Percentiles rank a stretch among this genome's conserved stretches.
Conservation (phyloP, 2,888 invertebrate genomes). For the Anticlea derivata region DNA sequence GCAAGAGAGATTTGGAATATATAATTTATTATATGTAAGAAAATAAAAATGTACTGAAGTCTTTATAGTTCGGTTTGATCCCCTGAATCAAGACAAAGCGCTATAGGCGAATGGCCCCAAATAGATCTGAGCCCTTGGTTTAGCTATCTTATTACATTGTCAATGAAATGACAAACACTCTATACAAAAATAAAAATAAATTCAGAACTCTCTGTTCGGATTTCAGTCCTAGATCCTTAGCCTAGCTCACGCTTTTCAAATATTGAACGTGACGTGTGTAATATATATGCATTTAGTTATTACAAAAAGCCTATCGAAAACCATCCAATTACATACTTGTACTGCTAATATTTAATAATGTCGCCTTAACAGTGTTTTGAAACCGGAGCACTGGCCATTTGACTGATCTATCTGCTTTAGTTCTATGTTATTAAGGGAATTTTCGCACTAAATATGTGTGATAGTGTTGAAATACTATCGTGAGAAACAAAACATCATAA, state of each 20-base stretch:
- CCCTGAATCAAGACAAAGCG: conserved; percentile 22
- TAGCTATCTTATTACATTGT: conserved; percentile 22
- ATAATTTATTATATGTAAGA: too few relatives aligned
- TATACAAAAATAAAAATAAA: conserved; percentile 6
- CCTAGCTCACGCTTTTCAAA: too few relatives aligned
- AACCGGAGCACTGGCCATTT: conserved; percentile 16
- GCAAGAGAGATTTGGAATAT: too few relatives aligned
- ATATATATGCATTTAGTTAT: neutral
- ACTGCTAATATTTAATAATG: conserved; percentile 21
- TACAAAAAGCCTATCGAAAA: conserved; percentile 5
- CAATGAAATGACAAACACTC: conserved; percentile 11
- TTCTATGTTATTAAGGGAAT: neutral
- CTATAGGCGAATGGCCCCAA: conserved; percentile 25
- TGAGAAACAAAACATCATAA: too few relatives aligned
- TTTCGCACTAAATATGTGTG: too few relatives aligned
- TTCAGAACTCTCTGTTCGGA: neutral
- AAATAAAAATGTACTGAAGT: too few relatives aligned
- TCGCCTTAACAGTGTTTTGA: conserved; percentile 16
- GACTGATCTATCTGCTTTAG: neutral
- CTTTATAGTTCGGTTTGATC: too few relatives aligned
- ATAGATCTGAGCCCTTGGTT: conserved; percentile 30
- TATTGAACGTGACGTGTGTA: too few relatives aligned
- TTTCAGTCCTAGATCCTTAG: neutral
- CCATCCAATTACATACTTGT: conserved; percentile 17
- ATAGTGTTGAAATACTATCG: too few relatives aligned